Base-by-base conservation (phyloP, 2,113 vertebrate species). In the Atrichornis clamosus region DNA sequence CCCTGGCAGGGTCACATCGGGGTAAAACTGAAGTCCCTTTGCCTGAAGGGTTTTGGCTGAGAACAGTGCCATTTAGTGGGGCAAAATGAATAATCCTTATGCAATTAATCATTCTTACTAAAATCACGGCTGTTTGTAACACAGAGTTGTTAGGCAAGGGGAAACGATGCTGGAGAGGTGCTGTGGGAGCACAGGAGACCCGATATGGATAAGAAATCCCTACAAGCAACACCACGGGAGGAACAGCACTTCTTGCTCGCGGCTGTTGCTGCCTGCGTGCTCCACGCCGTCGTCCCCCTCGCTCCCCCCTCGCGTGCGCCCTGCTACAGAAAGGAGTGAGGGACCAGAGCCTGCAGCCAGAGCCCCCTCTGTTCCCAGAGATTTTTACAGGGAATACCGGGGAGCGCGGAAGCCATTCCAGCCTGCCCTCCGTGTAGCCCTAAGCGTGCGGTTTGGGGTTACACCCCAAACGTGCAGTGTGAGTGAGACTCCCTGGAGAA, bases 191-290 rank as follows among this genome's bases (percentile, higher is more conserved):
- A n/a, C 37, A 65, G 69, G 53, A 60, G 84, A 15, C 21, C 6
- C 2, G 6, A 10, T 1, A 9, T 5, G 22, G 44, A 33, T 37
- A 7, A 63, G 44, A 64, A 89, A 55, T 7, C 18, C 39, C 53
- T 58, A 4, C 28, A 9, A 2, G 26, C 15, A 4, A 0, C 27
- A 2, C 0, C 2, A 10, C 4, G n/a, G 12, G 9, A 24, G 3
- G 67, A 55, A 20, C 23, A 23, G 32, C 15, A 24, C 18, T 42
- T 35, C 11, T 63, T 8, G 55, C 42, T 52, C 2, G 2, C 22
- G 15, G 76, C n/a, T 46, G 50, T 23, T 42, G 44, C 35, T 49
- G 72, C 19, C 33, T 6, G 24, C 3, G 37, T 6, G 44, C 74
- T 50, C 46, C 56, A 3, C 2, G 2, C 27, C 1, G 49, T 7